Evolutionary conservation across 92 coral and sea anemone species (phyloP).

Genomic region (Muricea muricata): DNA sequence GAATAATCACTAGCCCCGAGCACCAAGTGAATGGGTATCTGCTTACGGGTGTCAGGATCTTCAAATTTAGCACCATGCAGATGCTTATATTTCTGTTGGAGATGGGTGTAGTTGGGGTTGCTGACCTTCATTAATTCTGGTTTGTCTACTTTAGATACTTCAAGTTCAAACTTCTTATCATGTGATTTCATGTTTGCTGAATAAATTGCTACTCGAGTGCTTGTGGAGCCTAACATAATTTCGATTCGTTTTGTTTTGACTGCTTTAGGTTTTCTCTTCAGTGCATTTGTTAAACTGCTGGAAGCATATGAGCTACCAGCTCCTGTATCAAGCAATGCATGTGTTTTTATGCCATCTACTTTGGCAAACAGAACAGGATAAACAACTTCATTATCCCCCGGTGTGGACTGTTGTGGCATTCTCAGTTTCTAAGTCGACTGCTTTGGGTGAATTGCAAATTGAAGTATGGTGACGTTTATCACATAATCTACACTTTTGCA

Average conservation of each 20-base stretch:
- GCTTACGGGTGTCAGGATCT: slow-evolving; percentile 9
- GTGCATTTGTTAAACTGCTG: slow-evolving; percentile 36
- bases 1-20: slow-evolving; percentile 38
- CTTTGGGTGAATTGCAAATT: not conserved
- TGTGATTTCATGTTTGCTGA: slow-evolving; percentile 36
- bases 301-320: slow-evolving; percentile 66
- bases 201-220: slow-evolving; percentile 44
- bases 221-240: slow-evolving; percentile 5
- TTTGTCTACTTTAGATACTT: slow-evolving; percentile 40
- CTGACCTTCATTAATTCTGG: slow-evolving; percentile 50
- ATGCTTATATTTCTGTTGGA: slow-evolving; percentile 43
- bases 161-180: slow-evolving; percentile 38
- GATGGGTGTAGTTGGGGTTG: too few species aligned
- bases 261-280: slow-evolving; percentile 47
- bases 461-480: not conserved
- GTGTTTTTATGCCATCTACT: slow-evolving; percentile 56
- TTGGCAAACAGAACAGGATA: slow-evolving; percentile 48
- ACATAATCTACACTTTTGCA: slow-evolving; percentile 19
- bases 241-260: slow-evolving; percentile 19
- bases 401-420: not conserved
- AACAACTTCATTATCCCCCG: slow-evolving; percentile 38
- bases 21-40: slow-evolving; percentile 19
- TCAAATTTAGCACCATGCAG: slow-evolving; percentile 57
- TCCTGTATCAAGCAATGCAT: slow-evolving; percentile 64
- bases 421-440: not conserved